Conservation (phyloP, 2,113 vertebrate species). For the Cranoglanis bouderius region DNA sequence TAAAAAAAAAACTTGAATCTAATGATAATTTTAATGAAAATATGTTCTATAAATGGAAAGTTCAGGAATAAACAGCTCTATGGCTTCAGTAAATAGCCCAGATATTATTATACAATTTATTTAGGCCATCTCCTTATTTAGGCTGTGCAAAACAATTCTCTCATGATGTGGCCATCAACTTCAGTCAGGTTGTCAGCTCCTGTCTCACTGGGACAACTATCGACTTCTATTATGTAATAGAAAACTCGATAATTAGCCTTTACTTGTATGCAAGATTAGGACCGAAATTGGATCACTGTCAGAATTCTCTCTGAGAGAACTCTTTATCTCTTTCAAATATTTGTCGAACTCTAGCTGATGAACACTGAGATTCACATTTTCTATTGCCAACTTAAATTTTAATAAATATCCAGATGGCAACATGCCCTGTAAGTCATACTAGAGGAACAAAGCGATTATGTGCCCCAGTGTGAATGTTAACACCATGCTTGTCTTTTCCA, state of each 20-base stretch:
- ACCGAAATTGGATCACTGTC: neutral
- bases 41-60: neutral
- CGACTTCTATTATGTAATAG: neutral
- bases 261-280: neutral
- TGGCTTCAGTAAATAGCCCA: neutral
- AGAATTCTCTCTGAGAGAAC: neutral
- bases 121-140: neutral
- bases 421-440: neutral
- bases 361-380: neutral
- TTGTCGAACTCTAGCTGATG: neutral
- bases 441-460: neutral
- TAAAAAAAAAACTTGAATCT: neutral
- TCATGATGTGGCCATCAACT: neutral
- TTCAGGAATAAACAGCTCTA: neutral
- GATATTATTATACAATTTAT: neutral
- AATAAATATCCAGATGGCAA: neutral
- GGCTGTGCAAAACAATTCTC: neutral
- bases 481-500: conserved; percentile 57
- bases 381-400: neutral
- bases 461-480: neutral
- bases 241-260: neutral
- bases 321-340: neutral
- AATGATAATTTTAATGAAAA: neutral
- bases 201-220: neutral
- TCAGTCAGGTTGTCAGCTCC: neutral